These are phyloP conservation scores for Dendrophyllia cribrosa DNA, from an alignment of 64 coral and sea anemone species.

Conservation along the genomic window DNA sequence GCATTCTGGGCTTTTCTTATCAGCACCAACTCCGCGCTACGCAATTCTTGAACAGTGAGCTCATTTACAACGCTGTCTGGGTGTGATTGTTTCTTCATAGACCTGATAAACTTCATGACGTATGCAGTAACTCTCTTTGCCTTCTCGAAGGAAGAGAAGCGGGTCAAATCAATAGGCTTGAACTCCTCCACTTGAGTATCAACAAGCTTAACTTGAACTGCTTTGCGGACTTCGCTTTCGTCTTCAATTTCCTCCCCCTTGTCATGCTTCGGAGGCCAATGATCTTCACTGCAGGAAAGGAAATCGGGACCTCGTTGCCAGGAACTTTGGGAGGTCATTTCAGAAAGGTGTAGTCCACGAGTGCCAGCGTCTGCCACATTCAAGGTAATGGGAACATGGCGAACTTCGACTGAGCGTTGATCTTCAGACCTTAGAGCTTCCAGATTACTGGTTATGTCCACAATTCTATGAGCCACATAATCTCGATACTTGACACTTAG, in stretches of 20 bases:
- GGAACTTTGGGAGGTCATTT: constrained; percentile 34
- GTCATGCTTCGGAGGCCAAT: neutral
- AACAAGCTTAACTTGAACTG: neutral
- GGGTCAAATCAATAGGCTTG: neutral
- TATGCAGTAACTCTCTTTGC: constrained; percentile 29
- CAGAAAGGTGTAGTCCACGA: neutral
- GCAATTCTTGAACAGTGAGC: neutral
- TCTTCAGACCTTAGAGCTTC: neutral
- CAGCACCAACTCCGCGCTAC: constrained; percentile 29
- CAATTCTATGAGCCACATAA: constrained; percentile 58
- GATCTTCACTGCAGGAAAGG: constrained; percentile 20
- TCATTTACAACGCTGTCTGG: neutral
- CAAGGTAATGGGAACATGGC: constrained; percentile 2
- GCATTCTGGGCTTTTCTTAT: too few relatives aligned
- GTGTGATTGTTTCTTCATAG: neutral
- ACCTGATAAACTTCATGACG: neutral
- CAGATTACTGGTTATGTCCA: constrained; percentile 1
- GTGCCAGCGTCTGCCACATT: constrained; percentile 59
- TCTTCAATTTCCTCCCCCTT: constrained; percentile 22
- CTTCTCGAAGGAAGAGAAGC: constrained; percentile 5
- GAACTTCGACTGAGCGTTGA: neutral
- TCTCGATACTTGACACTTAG: constrained; percentile 34
- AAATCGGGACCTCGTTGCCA: constrained; percentile 28
- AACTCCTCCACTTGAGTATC: neutral
- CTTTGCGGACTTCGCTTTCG: neutral